A percentile compares a stretch with the other conserved stretches of the same genome.
Conservation (phyloP, 2,113 vertebrate species). For the Propithecus coquereli region DNA sequence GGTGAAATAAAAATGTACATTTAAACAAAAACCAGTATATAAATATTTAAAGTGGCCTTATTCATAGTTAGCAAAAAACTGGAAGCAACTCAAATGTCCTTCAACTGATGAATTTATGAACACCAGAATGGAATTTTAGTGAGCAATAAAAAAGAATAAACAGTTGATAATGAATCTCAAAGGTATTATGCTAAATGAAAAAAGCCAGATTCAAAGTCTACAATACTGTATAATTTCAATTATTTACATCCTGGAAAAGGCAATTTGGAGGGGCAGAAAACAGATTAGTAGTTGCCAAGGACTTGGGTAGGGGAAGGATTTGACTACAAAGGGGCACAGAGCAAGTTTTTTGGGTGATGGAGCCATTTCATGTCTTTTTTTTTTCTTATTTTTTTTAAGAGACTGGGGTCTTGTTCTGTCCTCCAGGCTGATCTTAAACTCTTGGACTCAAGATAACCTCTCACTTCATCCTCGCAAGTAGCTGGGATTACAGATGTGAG, state of each 20-base stretch:
- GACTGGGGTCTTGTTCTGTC: too few relatives aligned
- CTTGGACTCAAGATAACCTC: too few relatives aligned
- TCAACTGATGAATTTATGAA: neutral
- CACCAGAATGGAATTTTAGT: neutral
- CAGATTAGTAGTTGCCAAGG: neutral
- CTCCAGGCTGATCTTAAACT: too few relatives aligned
- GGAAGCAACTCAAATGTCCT: neutral
- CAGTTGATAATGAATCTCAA: neutral
- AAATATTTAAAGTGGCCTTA: neutral
- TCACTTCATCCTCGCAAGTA: too few relatives aligned
- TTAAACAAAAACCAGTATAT: neutral
- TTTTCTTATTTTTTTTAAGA: too few relatives aligned
- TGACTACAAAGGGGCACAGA: neutral
- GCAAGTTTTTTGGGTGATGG: neutral
- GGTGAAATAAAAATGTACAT: neutral
- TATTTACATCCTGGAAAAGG: neutral
- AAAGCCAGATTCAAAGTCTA: neutral
- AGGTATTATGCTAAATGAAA: neutral
- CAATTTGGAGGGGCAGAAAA: neutral
- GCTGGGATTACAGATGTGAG: too few relatives aligned
- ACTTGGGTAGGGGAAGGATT: neutral
- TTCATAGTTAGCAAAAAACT: neutral
- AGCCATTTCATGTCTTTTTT: neutral
- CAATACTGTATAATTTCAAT: neutral
- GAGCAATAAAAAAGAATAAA: neutral